Base-by-base conservation (phyloP, 2,113 vertebrate genomes). In the Triplophysa rosa region DNA sequence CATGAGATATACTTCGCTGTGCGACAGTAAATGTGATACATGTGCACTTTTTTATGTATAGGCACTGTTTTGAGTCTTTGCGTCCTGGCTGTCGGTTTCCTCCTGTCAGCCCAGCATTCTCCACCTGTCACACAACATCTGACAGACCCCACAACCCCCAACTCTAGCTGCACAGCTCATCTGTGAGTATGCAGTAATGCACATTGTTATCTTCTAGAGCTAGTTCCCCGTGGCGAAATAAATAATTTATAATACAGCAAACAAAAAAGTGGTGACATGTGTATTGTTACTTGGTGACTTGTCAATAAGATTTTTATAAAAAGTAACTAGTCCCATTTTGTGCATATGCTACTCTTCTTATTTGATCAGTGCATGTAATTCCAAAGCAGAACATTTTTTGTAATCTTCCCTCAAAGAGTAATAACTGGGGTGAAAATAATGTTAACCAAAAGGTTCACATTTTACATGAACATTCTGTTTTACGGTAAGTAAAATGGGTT, bases 61-160 rank as follows among this genome's bases (percentile, higher is more conserved):
- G 98, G 98, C 64, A 99, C 98, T 10, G 91, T 91, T 62, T 77
- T 97, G 79, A 96, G 97, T 63, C 93, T 99, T 81, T 82, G 93
- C 87, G 84, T 99, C 85, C 90, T 99, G 85, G 96, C 94, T 67
- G 83, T 92, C 21, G 97, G 97, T 67, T 99, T 99, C 89, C 93
- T 99, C 82, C 89, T 98, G 0, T 95, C 98, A 3, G 96, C 98
- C 66, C 95, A 96, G 87, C 92, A 95, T 86, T 96, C 95, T 11
- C 98, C 98, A 81, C 92, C 90, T 19, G 87, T 99, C 87, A 96
- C 94, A 68, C 89, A 97, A 82, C 94, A 93, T 82, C 93, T 95
- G 9, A 66, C 90, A 62, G 91, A 94, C 88, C 95, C 95, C 4
- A 86, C 90, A 13, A 89, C 89, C 82, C 91, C 90, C 81, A 99